phyloP scores from a whole-genome alignment of 2,888 invertebrate species.

The Trichopria drosophilae region DNA sequence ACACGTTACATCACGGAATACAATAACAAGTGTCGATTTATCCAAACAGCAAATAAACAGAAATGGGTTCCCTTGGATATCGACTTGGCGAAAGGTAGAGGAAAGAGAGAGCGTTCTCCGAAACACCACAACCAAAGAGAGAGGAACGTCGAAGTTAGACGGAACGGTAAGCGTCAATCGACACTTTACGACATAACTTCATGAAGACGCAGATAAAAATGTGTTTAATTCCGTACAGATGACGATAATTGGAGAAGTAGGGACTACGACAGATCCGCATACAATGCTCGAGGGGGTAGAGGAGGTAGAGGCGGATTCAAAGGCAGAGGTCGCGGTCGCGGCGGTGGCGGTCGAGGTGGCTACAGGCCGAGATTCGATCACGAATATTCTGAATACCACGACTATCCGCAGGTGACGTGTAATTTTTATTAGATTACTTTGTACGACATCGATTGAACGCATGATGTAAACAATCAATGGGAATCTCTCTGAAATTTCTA shows the following conservation, averaged over 20 bases:
- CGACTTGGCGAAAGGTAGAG: constrained; percentile 73
- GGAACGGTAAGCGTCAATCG: constrained; percentile 29
- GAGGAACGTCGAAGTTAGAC: constrained; percentile 52
- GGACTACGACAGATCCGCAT: constrained; percentile 51
- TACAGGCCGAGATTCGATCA: constrained; percentile 59
- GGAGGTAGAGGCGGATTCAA: constrained; percentile 54
- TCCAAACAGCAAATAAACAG: constrained; percentile 66
- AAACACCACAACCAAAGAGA: constrained; percentile 53
- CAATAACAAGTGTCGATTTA: no score
- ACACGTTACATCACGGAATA: no score
- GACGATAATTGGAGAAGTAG: constrained; percentile 52
- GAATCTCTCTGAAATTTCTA: no score
- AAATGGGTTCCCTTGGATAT: constrained; percentile 93
- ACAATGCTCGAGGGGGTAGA: constrained; percentile 37
- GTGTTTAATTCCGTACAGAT: constrained; percentile 34
- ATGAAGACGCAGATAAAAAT: no score
- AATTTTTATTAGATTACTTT: background rate
- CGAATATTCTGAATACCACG: constrained; percentile 61
- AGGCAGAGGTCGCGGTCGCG: constrained; percentile 60
- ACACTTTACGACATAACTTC: no score
- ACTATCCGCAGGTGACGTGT: constrained; percentile 58
- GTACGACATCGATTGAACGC: no score
- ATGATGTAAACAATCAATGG: no score
- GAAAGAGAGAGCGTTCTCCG: constrained; percentile 67
- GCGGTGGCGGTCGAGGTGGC: constrained; percentile 59